Conservation (phyloP, 1,140 invertebrate species). For the Heterodera schachtii region DNA sequence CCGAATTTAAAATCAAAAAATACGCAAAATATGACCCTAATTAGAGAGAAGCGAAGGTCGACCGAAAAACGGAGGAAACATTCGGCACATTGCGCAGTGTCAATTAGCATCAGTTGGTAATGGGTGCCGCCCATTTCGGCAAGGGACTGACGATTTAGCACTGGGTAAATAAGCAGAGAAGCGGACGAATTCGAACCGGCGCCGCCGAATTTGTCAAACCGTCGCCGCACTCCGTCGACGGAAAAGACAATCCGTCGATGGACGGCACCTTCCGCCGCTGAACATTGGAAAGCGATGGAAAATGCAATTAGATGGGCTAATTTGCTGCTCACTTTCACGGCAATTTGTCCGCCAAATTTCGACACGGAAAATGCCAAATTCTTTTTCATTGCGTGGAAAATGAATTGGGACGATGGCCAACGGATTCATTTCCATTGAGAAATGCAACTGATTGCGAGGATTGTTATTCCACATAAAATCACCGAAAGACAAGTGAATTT, state of each 20-base stretch:
- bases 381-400: background rate
- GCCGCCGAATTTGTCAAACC: constrained; percentile 12
- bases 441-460: background rate
- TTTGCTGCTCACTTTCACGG: background rate
- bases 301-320: background rate
- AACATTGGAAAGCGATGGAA: too few relatives aligned
- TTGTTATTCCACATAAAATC: background rate
- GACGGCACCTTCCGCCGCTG: background rate
- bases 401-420: background rate
- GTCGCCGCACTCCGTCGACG: background rate
- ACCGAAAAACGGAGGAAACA: constrained; percentile 6
- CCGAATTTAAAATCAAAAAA: too few relatives aligned
- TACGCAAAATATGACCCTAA: too few relatives aligned
- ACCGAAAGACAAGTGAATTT: background rate
- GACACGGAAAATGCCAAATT: background rate
- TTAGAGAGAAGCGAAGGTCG: constrained; percentile 7
- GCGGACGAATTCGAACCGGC: background rate
- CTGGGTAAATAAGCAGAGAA: background rate
- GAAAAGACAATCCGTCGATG: background rate
- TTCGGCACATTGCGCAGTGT: constrained; percentile 9
- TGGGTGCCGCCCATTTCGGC: background rate
- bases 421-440: background rate
- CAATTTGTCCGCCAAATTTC: background rate
- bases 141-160: background rate
- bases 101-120: constrained; percentile 11